These are phyloP conservation scores for Felis catus DNA, from an alignment of 2,113 vertebrate genomes.

Conservation along the genomic window F.catus_Fca126_mat1.0 CM031417.1:84278501-84279000, in stretches of 20 bases:
- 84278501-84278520: slow-evolving; percentile 33
- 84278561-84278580: slow-evolving; percentile 32
- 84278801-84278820: slow-evolving; percentile 13
- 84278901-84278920: slow-evolving; percentile 24
- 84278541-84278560: slow-evolving; percentile 45
- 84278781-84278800: slow-evolving; percentile 30
- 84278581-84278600: not conserved
- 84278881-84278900: slow-evolving; percentile 40
- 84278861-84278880: not conserved
- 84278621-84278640: slow-evolving; percentile 92
- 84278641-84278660: slow-evolving; percentile 99
- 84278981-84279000: slow-evolving; percentile 1
- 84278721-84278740: slow-evolving; percentile 91
- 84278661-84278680: slow-evolving; percentile 96
- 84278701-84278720: slow-evolving; percentile 97
- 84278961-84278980: slow-evolving; percentile 31
- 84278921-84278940: slow-evolving; percentile 56
- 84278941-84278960: slow-evolving; percentile 38
- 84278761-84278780: slow-evolving; percentile 32
- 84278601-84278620: slow-evolving; percentile 58
- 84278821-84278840: not conserved
- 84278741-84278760: slow-evolving; percentile 41
- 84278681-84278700: slow-evolving; percentile 99
- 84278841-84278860: slow-evolving; percentile 1
- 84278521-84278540: not conserved